Percentiles rank a stretch among this genome's conserved stretches.
These are phyloP conservation scores for Syrrhaptes paradoxus DNA, from an alignment of 2,113 vertebrate species.

Conservation along the genomic window DNA sequence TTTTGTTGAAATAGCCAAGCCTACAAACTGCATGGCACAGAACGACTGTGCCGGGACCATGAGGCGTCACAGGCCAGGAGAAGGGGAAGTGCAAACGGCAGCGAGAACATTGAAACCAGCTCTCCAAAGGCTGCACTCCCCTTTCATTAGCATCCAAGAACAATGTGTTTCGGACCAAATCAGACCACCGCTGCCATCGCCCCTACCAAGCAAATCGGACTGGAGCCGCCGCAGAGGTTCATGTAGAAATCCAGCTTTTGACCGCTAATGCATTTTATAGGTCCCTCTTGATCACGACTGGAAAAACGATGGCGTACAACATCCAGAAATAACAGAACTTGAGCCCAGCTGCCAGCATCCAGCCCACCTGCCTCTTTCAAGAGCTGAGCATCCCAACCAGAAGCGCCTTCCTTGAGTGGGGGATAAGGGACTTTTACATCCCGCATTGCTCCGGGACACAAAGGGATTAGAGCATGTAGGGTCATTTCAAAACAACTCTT, in stretches of 20 bases:
- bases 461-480: neutral
- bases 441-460: neutral
- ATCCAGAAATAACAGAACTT: slow-evolving; percentile 71
- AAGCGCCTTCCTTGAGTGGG: neutral
- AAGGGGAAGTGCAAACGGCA: neutral
- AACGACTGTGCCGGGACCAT: neutral
- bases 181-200: neutral
- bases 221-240: neutral
- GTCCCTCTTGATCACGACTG: slow-evolving; percentile 55
- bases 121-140: neutral
- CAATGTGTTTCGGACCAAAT: neutral
- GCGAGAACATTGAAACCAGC: neutral
- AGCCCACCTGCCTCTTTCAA: slow-evolving; percentile 48
- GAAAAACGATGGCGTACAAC: slow-evolving; percentile 55
- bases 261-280: slow-evolving; percentile 62
- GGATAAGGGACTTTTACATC: neutral
- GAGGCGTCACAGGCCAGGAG: neutral
- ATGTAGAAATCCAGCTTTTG: slow-evolving; percentile 40
- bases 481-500: neutral
- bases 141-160: slow-evolving; percentile 11
- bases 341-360: slow-evolving; percentile 40
- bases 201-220: neutral
- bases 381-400: neutral
- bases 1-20: slow-evolving; percentile 8
- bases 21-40: neutral